Conservation (phyloP, 2,113 vertebrate genomes). For the Todiramphus chloris region DNA sequence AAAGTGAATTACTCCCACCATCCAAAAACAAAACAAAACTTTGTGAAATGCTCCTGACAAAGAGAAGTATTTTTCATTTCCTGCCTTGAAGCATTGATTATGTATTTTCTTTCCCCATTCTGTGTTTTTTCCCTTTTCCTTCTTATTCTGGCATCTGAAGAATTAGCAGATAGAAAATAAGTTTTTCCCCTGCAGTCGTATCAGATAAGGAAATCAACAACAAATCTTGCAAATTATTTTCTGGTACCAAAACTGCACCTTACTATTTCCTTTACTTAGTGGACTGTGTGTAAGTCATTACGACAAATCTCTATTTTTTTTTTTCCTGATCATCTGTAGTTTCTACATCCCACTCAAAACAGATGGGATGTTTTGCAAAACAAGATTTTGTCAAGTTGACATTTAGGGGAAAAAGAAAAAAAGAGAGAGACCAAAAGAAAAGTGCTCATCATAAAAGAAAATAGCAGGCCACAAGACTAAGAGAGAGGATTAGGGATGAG, state of each 20-base stretch:
- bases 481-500: not conserved
- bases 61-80: not conserved
- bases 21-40: not conserved
- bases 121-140: not conserved
- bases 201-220: not conserved
- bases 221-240: not conserved
- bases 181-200: not conserved
- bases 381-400: not conserved
- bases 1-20: not conserved
- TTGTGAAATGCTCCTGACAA: not conserved
- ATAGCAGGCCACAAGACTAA: not conserved
- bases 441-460: not conserved
- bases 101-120: not conserved
- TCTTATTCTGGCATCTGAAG: not conserved
- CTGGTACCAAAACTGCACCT: fast-evolving
- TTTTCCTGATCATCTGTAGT: not conserved
- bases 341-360: not conserved
- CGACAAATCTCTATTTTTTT: not conserved
- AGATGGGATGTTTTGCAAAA: not conserved
- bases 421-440: not conserved
- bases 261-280: not conserved
- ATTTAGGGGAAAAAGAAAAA: not conserved
- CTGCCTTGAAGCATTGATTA: not conserved
- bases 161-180: not conserved
- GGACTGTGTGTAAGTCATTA: not conserved